A percentile compares a stretch with the other conserved stretches of the same genome.
Conservation (phyloP, 2,797 vertebrate genomes). For the Cyprinodon diabolis region DNA sequence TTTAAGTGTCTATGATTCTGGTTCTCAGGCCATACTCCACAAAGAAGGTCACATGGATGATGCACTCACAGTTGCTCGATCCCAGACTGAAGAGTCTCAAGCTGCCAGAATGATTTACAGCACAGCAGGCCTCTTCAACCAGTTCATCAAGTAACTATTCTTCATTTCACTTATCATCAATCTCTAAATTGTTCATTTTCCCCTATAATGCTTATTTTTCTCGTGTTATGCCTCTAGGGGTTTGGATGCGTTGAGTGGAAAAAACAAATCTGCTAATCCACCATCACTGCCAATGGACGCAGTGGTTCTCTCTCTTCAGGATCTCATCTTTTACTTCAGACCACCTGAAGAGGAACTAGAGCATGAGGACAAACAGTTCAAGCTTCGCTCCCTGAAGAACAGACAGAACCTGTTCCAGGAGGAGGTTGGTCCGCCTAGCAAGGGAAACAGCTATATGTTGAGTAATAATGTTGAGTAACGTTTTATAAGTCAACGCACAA, state of each 20-base stretch:
- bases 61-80: constrained; percentile 89
- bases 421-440: constrained; percentile 77
- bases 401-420: constrained; percentile 95
- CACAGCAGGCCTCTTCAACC: constrained; percentile 89
- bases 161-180: not conserved
- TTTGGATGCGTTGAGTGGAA: constrained; percentile 89
- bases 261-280: constrained; percentile 83
- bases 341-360: constrained; percentile 91
- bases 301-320: constrained; percentile 90
- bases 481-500: not conserved
- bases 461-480: not conserved
- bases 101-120: constrained; percentile 93
- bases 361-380: constrained; percentile 93
- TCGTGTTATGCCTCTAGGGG: constrained; percentile 72
- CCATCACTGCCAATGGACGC: constrained; percentile 86
- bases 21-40: constrained; percentile 89
- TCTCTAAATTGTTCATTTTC: constrained; percentile 1
- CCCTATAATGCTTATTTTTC: not conserved
- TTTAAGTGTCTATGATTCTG: constrained; percentile 15
- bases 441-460: constrained; percentile 6
- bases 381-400: constrained; percentile 92
- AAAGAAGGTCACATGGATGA: constrained; percentile 97
- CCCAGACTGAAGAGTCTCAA: constrained; percentile 91
- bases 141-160: constrained; percentile 88
- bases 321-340: constrained; percentile 92